Evolutionary conservation across 1,140 invertebrate species (phyloP).

Genomic region (Drosophila ohnishii): DNA sequence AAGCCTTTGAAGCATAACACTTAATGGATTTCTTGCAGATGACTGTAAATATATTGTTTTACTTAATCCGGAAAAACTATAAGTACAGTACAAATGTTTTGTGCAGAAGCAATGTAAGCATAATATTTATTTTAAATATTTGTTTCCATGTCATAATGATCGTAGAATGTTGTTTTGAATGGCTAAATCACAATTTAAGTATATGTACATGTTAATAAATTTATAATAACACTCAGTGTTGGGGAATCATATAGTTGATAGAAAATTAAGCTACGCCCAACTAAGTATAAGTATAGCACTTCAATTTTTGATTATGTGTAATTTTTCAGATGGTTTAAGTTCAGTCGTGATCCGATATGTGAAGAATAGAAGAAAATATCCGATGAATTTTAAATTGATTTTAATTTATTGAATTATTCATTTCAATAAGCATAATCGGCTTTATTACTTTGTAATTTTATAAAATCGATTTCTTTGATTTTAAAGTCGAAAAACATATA

Average conservation of each 20-base stretch:
- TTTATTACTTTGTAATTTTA: neutral
- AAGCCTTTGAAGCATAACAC: neutral
- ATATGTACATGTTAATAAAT: neutral
- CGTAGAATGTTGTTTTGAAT: neutral
- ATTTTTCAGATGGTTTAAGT: neutral
- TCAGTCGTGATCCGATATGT: neutral
- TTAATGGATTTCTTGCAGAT: neutral
- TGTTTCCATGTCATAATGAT: too few species aligned
- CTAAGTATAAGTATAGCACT: neutral
- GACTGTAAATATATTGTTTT: neutral
- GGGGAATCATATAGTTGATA: neutral
- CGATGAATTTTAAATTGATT: neutral
- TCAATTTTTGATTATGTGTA: neutral
- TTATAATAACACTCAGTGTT: neutral
- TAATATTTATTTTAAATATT: neutral
- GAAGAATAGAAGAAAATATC: neutral
- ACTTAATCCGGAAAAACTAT: constrained; percentile 1
- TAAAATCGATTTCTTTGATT: neutral
- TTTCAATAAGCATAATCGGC: neutral
- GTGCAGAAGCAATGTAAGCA: neutral
- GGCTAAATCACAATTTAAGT: neutral
- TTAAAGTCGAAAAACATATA: neutral
- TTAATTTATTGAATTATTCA: neutral
- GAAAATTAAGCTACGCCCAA: neutral
- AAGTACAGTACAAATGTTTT: neutral